A percentile compares a stretch with the other conserved stretches of the same genome.
Conservation (phyloP, 2,797 vertebrate genomes). For the Synaphobranchus kaupii region DNA sequence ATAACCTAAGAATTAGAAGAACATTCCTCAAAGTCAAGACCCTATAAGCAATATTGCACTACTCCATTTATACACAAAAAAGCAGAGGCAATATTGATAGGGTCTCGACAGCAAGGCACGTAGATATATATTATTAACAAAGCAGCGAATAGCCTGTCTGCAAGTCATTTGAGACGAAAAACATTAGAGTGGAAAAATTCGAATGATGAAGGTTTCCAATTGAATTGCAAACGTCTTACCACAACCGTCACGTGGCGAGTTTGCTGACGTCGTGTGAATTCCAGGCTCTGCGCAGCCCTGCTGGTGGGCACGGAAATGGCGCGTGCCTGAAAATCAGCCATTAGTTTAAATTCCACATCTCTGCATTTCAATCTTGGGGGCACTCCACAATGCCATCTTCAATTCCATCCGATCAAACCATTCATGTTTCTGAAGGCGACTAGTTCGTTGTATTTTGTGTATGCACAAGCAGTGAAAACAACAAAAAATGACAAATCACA, state of each 20-base stretch:
- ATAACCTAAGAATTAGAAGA: conserved; percentile 37
- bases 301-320: conserved; percentile 33
- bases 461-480: conserved; percentile 8
- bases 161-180: not conserved
- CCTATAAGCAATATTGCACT: conserved; percentile 99
- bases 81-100: conserved; percentile 98
- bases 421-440: not conserved
- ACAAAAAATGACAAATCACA: conserved; percentile 4
- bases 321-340: conserved; percentile 30
- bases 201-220: conserved; percentile 31
- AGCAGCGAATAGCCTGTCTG: conserved; percentile 1
- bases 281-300: conserved; percentile 38
- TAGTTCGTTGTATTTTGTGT: not conserved
- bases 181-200: conserved; percentile 25
- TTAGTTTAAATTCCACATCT: conserved; percentile 35
- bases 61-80: conserved; percentile 81
- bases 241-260: conserved; percentile 36
- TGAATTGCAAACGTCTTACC: conserved; percentile 32
- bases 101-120: conserved; percentile 82
- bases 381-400: conserved; percentile 21
- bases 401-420: conserved; percentile 4
- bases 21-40: conserved; percentile 84
- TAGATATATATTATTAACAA: conserved; percentile 16
- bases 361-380: conserved; percentile 12
- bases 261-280: conserved; percentile 41